phyloP scores from a whole-genome alignment of 2,113 vertebrate genomes.

The Nerophis ophidion region DNA sequence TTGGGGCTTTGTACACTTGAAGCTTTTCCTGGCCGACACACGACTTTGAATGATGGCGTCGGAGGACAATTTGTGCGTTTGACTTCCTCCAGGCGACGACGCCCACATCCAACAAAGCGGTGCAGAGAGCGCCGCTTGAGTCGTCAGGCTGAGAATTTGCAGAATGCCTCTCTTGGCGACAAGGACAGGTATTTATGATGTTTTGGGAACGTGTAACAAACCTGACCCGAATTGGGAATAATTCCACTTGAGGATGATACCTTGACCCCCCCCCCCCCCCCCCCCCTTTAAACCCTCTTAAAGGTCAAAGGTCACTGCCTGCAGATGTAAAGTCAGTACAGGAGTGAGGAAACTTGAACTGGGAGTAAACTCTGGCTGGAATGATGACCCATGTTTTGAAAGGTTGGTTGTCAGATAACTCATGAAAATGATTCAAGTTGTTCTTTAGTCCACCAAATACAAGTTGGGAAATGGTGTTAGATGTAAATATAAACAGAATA shows the following conservation, averaged over 20 bases:
- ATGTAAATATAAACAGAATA: too few species aligned
- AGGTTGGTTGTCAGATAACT: too few species aligned
- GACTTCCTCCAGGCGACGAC: too few species aligned
- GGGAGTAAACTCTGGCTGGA: slow-evolving; percentile 32
- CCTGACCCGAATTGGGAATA: slow-evolving; percentile 6
- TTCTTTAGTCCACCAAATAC: too few species aligned
- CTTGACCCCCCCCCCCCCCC: slow-evolving; percentile 22
- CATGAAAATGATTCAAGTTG: too few species aligned
- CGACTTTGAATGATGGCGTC: too few species aligned
- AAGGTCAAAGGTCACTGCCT: slow-evolving; percentile 47
- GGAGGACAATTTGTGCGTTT: too few species aligned
- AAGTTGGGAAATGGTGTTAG: too few species aligned
- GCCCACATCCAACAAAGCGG: too few species aligned
- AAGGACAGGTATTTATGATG: slow-evolving; percentile 15
- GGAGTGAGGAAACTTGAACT: slow-evolving; percentile 41
- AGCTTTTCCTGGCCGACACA: too few species aligned
- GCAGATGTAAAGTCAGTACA: slow-evolving; percentile 39
- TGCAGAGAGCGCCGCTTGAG: not conserved
- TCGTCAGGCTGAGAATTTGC: slow-evolving; percentile 28
- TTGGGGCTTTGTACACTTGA: too few species aligned
- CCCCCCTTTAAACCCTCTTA: not conserved
- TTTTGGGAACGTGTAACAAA: slow-evolving; percentile 10
- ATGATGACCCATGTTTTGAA: not conserved
- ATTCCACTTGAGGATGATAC: slow-evolving; percentile 34
- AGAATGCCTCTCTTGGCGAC: slow-evolving; percentile 34